Base-by-base conservation (phyloP, 2,888 invertebrate species). In the Philereme transversata region DNA sequence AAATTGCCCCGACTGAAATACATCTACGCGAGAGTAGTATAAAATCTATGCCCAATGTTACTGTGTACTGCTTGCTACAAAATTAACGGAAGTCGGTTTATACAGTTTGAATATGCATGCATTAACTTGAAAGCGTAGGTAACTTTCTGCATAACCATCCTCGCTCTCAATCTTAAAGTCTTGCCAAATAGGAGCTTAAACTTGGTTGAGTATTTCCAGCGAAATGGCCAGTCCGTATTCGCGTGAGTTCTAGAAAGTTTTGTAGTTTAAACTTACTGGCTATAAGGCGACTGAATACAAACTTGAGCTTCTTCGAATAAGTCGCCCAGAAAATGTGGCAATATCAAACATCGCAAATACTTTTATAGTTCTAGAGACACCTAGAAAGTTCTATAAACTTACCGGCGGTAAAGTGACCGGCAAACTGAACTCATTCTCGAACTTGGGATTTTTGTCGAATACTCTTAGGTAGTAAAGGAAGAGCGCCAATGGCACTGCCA, bases 351-450 rank as follows among this genome's bases (percentile, higher is more conserved):
- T 36, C 0, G 45, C 44, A 48, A 11, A 35, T 11, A 47, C 11
- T 44, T 7, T 7, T 6, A 36, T 36, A 36, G 36, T 36, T 53
- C 11, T 7, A 51, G 33, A 40, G 4, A 22, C 4, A 9, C 33
- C 51, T 51, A 34, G 41, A 51, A 51, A 51, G 41, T 51, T 53
- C 22, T 33, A 5, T 34, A n/a, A 22, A 81, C 90, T 86, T 74
- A 91, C 91, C 59, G 86, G 83, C 9, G 91, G 90, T 65, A 90
- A 80, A 5, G 87, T 88, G 64, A 90, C 74, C 41, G 87, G 90
- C 60, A 83, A 70, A 63, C 70, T 78, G 65, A 68, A 76, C 36
- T 82, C 77, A 10, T 84, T 82, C 9, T 82, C 79, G 33, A 67
- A 64, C 10, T 71, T 72, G 3, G 74, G 68, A 76, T 86, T 88